Percentiles rank a stretch among this genome's conserved stretches.
Evolutionary conservation across 2,113 vertebrate genomes (phyloP).

Genomic region (Podarcis cretensis): DNA sequence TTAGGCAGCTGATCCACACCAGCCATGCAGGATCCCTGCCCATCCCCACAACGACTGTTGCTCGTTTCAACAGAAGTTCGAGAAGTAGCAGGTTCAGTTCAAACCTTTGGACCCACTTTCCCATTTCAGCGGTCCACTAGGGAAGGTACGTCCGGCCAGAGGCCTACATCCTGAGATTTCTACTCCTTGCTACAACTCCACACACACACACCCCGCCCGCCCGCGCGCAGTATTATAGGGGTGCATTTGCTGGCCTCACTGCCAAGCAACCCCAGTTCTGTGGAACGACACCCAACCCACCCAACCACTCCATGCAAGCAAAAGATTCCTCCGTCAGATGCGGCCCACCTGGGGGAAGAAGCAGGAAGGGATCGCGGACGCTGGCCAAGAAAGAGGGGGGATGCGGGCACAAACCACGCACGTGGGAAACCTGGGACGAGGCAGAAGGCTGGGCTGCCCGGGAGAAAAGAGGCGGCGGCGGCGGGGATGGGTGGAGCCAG

Average conservation of each 20-base stretch:
- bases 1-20: background rate
- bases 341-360: background rate
- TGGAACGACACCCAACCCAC: too few relatives aligned
- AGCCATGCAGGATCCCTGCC: background rate
- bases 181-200: too few relatives aligned
- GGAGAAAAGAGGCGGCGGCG: too few relatives aligned
- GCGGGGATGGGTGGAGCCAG: background rate
- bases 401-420: background rate
- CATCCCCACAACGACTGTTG: background rate
- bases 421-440: too few relatives aligned
- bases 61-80: background rate
- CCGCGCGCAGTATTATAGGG: too few relatives aligned
- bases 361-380: background rate
- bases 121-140: background rate
- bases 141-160: background rate
- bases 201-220: too few relatives aligned
- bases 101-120: background rate
- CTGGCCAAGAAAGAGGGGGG: background rate
- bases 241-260: background rate
- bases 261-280: background rate
- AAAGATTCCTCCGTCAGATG: too few relatives aligned
- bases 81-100: background rate
- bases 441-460: background rate
- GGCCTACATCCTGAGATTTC: background rate
- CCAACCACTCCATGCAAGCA: background rate